Evolutionary conservation across 2,113 vertebrate species (phyloP).

Genomic region (Synchiropus splendidus): DNA sequence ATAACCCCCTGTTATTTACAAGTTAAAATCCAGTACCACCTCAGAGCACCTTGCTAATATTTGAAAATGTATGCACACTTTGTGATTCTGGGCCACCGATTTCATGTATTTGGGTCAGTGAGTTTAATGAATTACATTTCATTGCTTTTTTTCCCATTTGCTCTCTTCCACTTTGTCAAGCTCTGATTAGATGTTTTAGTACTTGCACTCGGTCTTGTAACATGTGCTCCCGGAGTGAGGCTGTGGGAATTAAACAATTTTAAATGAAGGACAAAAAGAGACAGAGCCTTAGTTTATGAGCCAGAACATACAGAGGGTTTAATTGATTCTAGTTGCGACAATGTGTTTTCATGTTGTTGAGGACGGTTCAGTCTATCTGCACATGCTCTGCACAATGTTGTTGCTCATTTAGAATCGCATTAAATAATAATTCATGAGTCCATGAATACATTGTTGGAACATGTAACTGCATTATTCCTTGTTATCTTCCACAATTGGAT

Average conservation of each 20-base stretch:
- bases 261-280: constrained; percentile 12
- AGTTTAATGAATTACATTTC: constrained; percentile 49
- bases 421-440: too few species aligned
- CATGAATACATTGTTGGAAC: too few species aligned
- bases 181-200: constrained; percentile 41
- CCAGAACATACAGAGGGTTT: neutral
- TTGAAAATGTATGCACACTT: constrained; percentile 49
- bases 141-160: constrained; percentile 16
- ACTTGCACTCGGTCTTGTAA: constrained; percentile 4
- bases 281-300: neutral
- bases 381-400: too few species aligned
- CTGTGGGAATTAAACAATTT: constrained; percentile 20
- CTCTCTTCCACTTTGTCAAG: constrained; percentile 32
- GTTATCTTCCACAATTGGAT: too few species aligned
- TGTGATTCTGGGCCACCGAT: constrained; percentile 45
- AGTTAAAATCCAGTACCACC: constrained; percentile 3
- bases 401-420: too few species aligned
- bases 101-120: constrained; percentile 53
- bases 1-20: too few species aligned
- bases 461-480: too few species aligned
- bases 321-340: neutral
- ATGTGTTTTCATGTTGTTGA: too few species aligned
- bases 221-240: constrained; percentile 17
- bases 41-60: constrained; percentile 47
- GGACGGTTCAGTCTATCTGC: too few species aligned